These are phyloP conservation scores for Thamnophis elegans DNA, from an alignment of 2,797 vertebrate species.

Conservation along the genomic window DNA sequence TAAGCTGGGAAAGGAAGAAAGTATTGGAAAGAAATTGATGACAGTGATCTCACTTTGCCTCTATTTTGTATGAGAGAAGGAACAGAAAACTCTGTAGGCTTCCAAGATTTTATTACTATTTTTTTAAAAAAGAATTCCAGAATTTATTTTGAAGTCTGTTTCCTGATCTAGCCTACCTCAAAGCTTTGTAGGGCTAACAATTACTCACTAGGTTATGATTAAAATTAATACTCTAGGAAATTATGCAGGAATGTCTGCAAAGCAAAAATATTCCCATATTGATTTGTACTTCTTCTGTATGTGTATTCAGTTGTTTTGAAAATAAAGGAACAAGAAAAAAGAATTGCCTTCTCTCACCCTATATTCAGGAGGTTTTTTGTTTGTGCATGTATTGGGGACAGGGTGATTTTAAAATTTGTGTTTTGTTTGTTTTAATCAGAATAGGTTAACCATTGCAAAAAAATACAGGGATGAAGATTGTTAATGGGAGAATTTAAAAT, in stretches of 20 bases:
- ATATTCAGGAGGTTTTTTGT: neutral
- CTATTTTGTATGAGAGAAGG: neutral
- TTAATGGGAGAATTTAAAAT: neutral
- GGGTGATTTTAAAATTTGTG: neutral
- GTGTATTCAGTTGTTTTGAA: neutral
- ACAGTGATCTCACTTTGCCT: neutral
- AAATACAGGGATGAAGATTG: neutral
- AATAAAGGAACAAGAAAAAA: neutral
- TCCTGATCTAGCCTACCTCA: neutral
- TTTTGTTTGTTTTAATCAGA: neutral
- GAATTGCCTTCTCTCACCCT: neutral
- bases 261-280: neutral
- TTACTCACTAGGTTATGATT: neutral
- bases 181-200: neutral
- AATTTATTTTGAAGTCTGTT: neutral
- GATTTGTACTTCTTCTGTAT: neutral
- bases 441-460: neutral
- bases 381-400: neutral
- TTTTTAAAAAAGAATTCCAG: neutral
- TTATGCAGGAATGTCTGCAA: neutral
- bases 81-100: neutral
- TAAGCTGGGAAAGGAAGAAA: neutral
- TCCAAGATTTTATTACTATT: neutral
- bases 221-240: neutral
- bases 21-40: neutral